Percentiles rank a stretch among this genome's conserved stretches.
These are phyloP conservation scores for Phylloscopus trochiloides DNA, from an alignment of 2,113 vertebrate genomes.

Conservation along the genomic window DNA sequence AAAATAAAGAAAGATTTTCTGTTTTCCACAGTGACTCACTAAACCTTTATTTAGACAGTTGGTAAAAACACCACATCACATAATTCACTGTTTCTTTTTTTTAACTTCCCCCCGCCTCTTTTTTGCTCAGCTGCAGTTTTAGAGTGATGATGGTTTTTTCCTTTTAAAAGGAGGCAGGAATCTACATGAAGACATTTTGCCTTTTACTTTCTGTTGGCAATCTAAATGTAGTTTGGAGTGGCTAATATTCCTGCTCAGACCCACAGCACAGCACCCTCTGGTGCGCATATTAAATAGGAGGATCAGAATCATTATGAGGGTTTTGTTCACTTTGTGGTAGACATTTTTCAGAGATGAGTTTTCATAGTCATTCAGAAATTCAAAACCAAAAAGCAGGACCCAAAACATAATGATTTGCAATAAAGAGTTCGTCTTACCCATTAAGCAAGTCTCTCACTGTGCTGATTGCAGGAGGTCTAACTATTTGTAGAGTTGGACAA, in stretches of 20 bases:
- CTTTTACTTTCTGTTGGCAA: constrained; percentile 31
- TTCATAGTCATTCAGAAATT: constrained; percentile 42
- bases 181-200: constrained; percentile 42
- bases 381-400: neutral
- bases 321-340: constrained; percentile 44
- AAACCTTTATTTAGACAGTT: constrained; percentile 83
- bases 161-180: constrained; percentile 53
- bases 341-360: constrained; percentile 53
- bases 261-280: constrained; percentile 69
- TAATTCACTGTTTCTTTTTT: constrained; percentile 67
- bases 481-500: neutral
- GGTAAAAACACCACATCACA: constrained; percentile 76
- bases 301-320: neutral
- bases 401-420: constrained; percentile 3
- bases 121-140: constrained; percentile 50
- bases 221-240: constrained; percentile 8
- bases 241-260: constrained; percentile 29
- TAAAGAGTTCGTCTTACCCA: constrained; percentile 1
- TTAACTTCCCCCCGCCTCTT: neutral
- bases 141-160: constrained; percentile 38
- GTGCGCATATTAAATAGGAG: constrained; percentile 40
- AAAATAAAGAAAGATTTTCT: constrained; percentile 78
- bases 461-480: neutral
- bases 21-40: constrained; percentile 78
- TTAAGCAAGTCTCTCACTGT: neutral